Evolutionary conservation across 2,888 invertebrate species (phyloP), one percentile per base, ranked within the genome.

Genomic region (Aleiodes alternator): DNA sequence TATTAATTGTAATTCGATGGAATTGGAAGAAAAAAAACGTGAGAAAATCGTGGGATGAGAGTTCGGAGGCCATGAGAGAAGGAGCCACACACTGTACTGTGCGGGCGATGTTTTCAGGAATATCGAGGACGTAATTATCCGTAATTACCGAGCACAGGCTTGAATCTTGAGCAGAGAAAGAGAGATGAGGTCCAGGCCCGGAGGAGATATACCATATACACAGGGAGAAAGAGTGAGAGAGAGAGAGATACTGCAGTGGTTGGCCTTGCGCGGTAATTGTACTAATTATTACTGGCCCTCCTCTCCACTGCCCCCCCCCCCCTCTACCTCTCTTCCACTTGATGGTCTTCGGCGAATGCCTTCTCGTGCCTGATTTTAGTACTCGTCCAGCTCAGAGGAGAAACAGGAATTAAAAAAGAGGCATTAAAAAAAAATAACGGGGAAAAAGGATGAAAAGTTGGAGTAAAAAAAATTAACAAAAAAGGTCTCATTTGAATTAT

Each of bases 101-200:
- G 80, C 77, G 80, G 81, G 78, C 83, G 80, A 80, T 82, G 82
- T 78, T 87, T 88, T 87, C 86, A 87, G 84, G 86, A 87, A 87
- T 88, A 88, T 87, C 88, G 86, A 87, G 87, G 86, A 87, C 87
- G 87, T 88, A 88, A 88, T 88, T 87, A 87, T 87, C 85, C 85
- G 82, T 87, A 88, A 88, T 88, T 88, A 87, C 88, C 82, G 84
- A 86, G 85, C 84, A 81, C 85, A 82, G 83, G 82, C 84, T 86
- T 84, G 84, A 86, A 85, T 86, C 85, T 84, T 82, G 86, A 85
- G 59, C 72, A 76, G 76, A 75, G 66, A 72, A 68, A 72, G 66
- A 70, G 82, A 68, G 43, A 43, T 64, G 50, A 23, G 29, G 68
- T 82, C 81, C 77, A 78, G 79, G 80, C 75, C 69, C 34, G 72